Conservation (phyloP, 2,888 invertebrate genomes). For the Stenichneumon culpator region DNA sequence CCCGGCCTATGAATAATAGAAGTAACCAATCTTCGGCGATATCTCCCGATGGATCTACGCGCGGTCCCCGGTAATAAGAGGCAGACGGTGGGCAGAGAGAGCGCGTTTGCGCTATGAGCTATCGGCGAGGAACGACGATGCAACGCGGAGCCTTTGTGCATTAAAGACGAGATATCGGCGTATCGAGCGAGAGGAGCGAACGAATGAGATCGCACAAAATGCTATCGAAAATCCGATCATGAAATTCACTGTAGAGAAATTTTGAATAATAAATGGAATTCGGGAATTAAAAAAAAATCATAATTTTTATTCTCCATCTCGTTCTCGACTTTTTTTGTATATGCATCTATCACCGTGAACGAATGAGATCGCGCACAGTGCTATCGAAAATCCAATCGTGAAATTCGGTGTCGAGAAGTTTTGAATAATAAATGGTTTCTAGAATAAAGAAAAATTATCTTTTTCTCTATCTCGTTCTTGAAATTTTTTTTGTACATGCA, state of each 20-base stretch:
- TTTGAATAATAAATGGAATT: background rate
- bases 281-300: background rate
- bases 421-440: background rate
- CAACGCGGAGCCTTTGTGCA: background rate
- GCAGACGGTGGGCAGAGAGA: background rate
- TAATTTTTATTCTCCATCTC: too few species aligned
- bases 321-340: too few species aligned
- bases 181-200: conserved; percentile 38
- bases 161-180: conserved; percentile 29
- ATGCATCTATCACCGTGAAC: background rate
- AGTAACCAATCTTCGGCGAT: conserved; percentile 63
- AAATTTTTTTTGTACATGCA: too few species aligned
- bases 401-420: background rate
- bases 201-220: conserved; percentile 3
- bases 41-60: conserved; percentile 49
- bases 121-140: conserved; percentile 34
- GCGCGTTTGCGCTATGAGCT: background rate
- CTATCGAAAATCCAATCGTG: conserved; percentile 7
- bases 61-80: conserved; percentile 45
- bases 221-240: conserved; percentile 12
- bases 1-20: conserved; percentile 58
- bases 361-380: conserved; percentile 6
- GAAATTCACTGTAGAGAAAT: background rate
- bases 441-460: too few species aligned
- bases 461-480: too few species aligned